These are phyloP conservation scores for Andrena hattorfiana DNA, from an alignment of 2,888 invertebrate species.

Conservation along the genomic window DNA sequence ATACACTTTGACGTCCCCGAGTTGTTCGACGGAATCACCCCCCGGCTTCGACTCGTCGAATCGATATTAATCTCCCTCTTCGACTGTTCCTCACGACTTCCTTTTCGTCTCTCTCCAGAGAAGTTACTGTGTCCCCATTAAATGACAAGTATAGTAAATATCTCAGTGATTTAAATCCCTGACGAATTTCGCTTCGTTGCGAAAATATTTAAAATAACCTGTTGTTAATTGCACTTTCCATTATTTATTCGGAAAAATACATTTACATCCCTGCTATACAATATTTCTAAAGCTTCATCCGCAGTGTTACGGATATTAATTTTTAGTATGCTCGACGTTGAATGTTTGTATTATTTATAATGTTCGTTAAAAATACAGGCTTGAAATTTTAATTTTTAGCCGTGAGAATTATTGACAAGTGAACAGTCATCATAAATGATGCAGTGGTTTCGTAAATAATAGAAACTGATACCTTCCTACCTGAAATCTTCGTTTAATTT, in stretches of 20 bases:
- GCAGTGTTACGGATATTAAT: constrained; percentile 5
- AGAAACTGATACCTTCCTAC: not conserved
- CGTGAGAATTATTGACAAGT: not conserved
- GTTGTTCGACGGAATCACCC: constrained; percentile 52
- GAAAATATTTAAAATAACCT: no score
- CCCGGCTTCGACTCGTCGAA: constrained; percentile 46
- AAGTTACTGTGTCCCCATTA: constrained; percentile 33
- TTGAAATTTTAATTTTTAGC: constrained; percentile 12
- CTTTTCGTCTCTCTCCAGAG: not conserved
- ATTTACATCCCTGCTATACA: not conserved
- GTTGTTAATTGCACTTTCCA: no score
- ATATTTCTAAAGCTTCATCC: not conserved
- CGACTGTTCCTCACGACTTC: constrained; percentile 37
- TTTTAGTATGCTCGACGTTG: not conserved
- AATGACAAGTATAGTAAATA: constrained; percentile 33
- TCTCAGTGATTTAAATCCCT: not conserved
- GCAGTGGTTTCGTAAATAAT: no score
- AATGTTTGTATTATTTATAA: not conserved
- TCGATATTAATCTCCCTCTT: constrained; percentile 61
- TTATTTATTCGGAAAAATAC: not conserved
- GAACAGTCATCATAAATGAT: not conserved
- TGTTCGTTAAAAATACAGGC: not conserved
- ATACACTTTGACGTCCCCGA: constrained; percentile 57
- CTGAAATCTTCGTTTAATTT: no score
- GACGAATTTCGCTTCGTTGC: not conserved